Percentiles rank a stretch among this genome's conserved stretches.
Evolutionary conservation across 2,888 invertebrate species (phyloP).

Genomic region (Agrochola lota): DNA sequence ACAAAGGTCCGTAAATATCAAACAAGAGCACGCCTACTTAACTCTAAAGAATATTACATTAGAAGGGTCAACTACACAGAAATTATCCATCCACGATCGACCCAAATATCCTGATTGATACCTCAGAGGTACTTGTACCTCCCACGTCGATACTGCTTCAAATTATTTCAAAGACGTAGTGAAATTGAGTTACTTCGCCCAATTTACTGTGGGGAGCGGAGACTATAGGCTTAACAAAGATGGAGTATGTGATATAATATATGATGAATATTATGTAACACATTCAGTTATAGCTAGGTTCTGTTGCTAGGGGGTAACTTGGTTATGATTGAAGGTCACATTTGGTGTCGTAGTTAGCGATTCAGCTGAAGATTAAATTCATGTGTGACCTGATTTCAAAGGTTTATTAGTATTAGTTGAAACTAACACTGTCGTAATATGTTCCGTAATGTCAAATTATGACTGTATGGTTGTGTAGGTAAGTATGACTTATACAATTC

Average conservation of each 20-base stretch:
- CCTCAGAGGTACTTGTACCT: conserved; percentile 51
- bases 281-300: conserved; percentile 14
- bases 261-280: conserved; percentile 45
- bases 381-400: neutral
- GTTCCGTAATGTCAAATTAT: neutral
- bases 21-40: conserved; percentile 20
- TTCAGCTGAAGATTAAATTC: neutral
- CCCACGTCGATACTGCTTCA: conserved; percentile 31
- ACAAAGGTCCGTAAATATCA: conserved; percentile 19
- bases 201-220: conserved; percentile 47
- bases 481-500: neutral
- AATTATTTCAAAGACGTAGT: conserved; percentile 62
- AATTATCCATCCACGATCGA: conserved; percentile 50
- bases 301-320: conserved; percentile 16
- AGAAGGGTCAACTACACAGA: conserved; percentile 46
- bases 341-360: neutral
- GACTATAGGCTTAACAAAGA: conserved; percentile 49
- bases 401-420: neutral
- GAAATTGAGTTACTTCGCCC: conserved; percentile 56
- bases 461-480: neutral
- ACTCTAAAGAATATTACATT: conserved; percentile 42
- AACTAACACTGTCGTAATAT: neutral
- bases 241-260: conserved; percentile 39
- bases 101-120: conserved; percentile 56
- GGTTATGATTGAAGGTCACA: conserved; percentile 16